A percentile compares a stretch with the other conserved stretches of the same genome.
Evolutionary conservation across 2,888 invertebrate genomes (phyloP).

Genomic region (Cantharis rustica): DNA sequence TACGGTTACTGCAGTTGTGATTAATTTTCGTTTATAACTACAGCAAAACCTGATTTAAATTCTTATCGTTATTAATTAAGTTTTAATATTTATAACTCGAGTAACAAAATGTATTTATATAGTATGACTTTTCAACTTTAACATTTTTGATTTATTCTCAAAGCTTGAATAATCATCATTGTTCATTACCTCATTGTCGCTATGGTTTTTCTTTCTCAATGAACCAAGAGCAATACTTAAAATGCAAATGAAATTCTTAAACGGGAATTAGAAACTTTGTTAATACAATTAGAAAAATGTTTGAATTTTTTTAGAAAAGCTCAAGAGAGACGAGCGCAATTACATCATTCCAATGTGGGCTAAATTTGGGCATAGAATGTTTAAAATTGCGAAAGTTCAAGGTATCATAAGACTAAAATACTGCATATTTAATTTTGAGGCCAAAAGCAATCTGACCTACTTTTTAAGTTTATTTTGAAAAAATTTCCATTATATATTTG

Average conservation of each 20-base stretch:
- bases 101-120: slow-evolving; percentile 5
- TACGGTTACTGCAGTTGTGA: slow-evolving; percentile 17
- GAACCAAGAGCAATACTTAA: neutral
- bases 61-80: neutral
- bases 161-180: slow-evolving; percentile 2
- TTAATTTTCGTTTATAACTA: slow-evolving; percentile 17
- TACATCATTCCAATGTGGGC: neutral
- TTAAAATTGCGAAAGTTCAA: neutral
- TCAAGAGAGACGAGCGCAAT: neutral
- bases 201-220: slow-evolving; percentile 1
- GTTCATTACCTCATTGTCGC: neutral
- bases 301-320: neutral
- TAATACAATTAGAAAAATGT: neutral
- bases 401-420: neutral
- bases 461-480: neutral
- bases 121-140: slow-evolving; percentile 1
- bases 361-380: neutral
- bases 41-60: neutral
- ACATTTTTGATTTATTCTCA: neutral
- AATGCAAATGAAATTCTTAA: neutral
- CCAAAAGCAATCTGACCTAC: neutral
- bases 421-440: neutral
- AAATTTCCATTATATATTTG: slow-evolving; percentile 3
- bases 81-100: neutral
- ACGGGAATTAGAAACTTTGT: neutral